Conservation (phyloP, 1,140 invertebrate genomes). For the Cecropterus lyciades region DNA sequence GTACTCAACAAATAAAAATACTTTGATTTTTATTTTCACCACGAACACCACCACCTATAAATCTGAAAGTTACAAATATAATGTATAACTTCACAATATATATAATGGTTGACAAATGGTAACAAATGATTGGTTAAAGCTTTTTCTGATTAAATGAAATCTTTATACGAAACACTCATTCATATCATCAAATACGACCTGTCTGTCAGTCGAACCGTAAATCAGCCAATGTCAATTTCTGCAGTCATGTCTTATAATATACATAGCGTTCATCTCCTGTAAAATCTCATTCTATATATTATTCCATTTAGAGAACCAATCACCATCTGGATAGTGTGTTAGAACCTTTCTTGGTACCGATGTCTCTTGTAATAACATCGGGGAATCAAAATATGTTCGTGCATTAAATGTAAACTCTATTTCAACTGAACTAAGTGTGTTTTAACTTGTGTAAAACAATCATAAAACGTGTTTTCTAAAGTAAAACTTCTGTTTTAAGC, state of each 20-base stretch:
- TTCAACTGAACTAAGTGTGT: background rate
- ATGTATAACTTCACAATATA: too few species aligned
- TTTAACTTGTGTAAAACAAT: slow-evolving; percentile 6
- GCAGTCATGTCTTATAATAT: background rate
- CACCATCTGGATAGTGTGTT: slow-evolving; percentile 32
- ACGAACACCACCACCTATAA: too few species aligned
- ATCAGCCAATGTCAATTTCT: background rate
- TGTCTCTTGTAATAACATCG: slow-evolving; percentile 32
- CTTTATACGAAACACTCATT: background rate
- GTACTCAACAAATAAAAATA: too few species aligned
- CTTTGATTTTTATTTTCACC: too few species aligned
- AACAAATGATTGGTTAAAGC: too few species aligned
- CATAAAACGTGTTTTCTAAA: background rate
- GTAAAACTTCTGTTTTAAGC: background rate
- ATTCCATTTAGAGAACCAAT: slow-evolving; percentile 36
- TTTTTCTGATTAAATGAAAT: too few species aligned
- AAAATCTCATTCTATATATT: slow-evolving; percentile 18
- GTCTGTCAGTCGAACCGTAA: background rate
- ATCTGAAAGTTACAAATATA: too few species aligned
- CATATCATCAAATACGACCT: background rate
- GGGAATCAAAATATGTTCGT: slow-evolving; percentile 7
- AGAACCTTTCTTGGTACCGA: slow-evolving; percentile 16
- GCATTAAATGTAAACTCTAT: slow-evolving; percentile 7
- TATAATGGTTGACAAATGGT: too few species aligned
- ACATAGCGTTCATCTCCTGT: background rate